Conservation (phyloP, 2,888 invertebrate genomes). For the Leptopilina drosophilae region DNA sequence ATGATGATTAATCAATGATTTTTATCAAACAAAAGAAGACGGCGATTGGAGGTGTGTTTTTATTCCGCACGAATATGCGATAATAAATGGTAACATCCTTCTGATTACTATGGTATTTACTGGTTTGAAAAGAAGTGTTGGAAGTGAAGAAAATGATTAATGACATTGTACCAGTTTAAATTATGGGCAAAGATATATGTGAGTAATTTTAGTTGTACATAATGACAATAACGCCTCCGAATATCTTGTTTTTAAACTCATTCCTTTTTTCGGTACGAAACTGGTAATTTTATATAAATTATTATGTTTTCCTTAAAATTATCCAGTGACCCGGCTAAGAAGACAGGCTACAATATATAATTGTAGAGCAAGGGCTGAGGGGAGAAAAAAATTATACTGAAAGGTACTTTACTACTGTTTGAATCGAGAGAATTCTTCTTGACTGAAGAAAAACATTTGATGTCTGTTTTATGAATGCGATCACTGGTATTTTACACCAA, state of each 20-base stretch:
- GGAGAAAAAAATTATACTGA: background rate
- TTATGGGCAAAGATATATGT: background rate
- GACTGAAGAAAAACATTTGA: slow-evolving; percentile 11
- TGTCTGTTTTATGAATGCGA: slow-evolving; percentile 27
- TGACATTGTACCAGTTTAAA: slow-evolving; percentile 13
- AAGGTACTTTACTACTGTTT: slow-evolving; percentile 5
- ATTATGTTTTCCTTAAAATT: slow-evolving; percentile 1
- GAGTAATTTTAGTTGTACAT: slow-evolving; percentile 13
- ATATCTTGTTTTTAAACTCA: background rate
- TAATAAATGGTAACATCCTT: background rate
- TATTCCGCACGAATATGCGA: background rate
- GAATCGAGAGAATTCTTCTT: background rate
- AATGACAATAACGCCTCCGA: slow-evolving; percentile 4
- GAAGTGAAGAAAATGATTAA: slow-evolving; percentile 18
- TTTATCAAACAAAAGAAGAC: too few relatives aligned
- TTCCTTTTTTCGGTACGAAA: background rate
- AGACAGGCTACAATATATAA: background rate
- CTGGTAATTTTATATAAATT: background rate
- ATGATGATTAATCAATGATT: background rate
- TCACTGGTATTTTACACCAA: slow-evolving; percentile 9
- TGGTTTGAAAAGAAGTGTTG: background rate
- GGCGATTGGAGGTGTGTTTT: background rate
- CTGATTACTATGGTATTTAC: slow-evolving; percentile 3
- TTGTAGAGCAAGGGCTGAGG: background rate
- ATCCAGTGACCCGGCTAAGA: background rate